A percentile compares a stretch with the other conserved stretches of the same genome.
Conservation (phyloP, 2,797 vertebrate species). For the Leptodactylus fallax region DNA sequence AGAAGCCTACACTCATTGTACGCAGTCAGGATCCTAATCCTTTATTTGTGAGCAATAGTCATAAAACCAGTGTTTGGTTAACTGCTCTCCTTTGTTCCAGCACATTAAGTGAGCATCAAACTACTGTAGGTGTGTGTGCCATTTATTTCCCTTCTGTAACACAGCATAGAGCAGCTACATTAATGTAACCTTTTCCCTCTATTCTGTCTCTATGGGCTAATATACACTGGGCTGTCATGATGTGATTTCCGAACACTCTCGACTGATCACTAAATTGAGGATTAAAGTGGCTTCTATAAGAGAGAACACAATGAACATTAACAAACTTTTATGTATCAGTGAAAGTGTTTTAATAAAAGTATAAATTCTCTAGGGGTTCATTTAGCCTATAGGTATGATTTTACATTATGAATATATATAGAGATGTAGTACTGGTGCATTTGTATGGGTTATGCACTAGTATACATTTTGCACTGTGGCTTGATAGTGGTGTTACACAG, state of each 20-base stretch:
- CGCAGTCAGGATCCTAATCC: slow-evolving; percentile 38
- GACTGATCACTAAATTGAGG: neutral
- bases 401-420: too few relatives aligned
- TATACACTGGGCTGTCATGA: slow-evolving; percentile 35
- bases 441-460: too few relatives aligned
- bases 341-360: too few relatives aligned
- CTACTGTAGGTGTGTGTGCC: slow-evolving; percentile 34
- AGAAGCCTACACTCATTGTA: slow-evolving; percentile 40
- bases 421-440: too few relatives aligned
- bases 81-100: slow-evolving; percentile 59
- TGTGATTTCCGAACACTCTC: neutral
- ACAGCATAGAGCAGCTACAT: slow-evolving; percentile 21
- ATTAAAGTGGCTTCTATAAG: neutral
- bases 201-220: slow-evolving; percentile 9
- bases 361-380: too few relatives aligned
- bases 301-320: neutral
- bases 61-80: slow-evolving; percentile 59
- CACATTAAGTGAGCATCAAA: slow-evolving; percentile 57
- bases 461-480: too few relatives aligned
- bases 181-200: slow-evolving; percentile 50
- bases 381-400: too few relatives aligned
- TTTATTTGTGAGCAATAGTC: slow-evolving; percentile 51
- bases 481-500: too few relatives aligned
- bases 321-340: neutral
- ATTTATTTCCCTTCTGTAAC: slow-evolving; percentile 44